Conservation (phyloP, 2,888 invertebrate species). For the Xylophagus ater region DNA sequence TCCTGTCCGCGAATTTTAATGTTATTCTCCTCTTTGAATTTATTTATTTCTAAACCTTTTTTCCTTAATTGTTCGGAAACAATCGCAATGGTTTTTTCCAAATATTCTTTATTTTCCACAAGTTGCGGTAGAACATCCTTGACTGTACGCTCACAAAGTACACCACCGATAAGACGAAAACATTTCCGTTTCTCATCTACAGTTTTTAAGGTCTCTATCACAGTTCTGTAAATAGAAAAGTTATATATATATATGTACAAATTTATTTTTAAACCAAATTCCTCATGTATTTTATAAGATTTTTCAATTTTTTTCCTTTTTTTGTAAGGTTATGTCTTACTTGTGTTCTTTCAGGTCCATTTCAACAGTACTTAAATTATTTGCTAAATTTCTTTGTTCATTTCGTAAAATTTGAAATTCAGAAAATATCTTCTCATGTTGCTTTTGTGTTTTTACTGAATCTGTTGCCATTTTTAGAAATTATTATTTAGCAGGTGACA, state of each 20-base stretch:
- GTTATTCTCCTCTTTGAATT: slow-evolving; percentile 82
- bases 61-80: slow-evolving; percentile 70
- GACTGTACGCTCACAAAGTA: slow-evolving; percentile 85
- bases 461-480: slow-evolving; percentile 31
- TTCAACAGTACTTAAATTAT: slow-evolving; percentile 85
- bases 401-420: slow-evolving; percentile 78
- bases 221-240: slow-evolving; percentile 75
- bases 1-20: slow-evolving; percentile 69
- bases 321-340: slow-evolving; percentile 45
- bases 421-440: slow-evolving; percentile 68
- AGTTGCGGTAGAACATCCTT: slow-evolving; percentile 82
- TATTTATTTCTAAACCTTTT: slow-evolving; percentile 84
- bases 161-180: slow-evolving; percentile 87
- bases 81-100: slow-evolving; percentile 65
- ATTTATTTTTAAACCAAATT: too few relatives aligned
- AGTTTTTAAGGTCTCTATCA: slow-evolving; percentile 81
- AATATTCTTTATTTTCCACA: slow-evolving; percentile 64
- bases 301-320: too few relatives aligned
- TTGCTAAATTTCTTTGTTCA: slow-evolving; percentile 77
- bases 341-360: slow-evolving; percentile 93
- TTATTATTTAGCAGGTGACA: slow-evolving; percentile 7
- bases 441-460: slow-evolving; percentile 29
- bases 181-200: slow-evolving; percentile 79
- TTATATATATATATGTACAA: too few relatives aligned
- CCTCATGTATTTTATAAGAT: too few relatives aligned